These are phyloP conservation scores for Neodon shergylaensis DNA, from an alignment of 2,113 vertebrate species.

Conservation along the genomic window DNA sequence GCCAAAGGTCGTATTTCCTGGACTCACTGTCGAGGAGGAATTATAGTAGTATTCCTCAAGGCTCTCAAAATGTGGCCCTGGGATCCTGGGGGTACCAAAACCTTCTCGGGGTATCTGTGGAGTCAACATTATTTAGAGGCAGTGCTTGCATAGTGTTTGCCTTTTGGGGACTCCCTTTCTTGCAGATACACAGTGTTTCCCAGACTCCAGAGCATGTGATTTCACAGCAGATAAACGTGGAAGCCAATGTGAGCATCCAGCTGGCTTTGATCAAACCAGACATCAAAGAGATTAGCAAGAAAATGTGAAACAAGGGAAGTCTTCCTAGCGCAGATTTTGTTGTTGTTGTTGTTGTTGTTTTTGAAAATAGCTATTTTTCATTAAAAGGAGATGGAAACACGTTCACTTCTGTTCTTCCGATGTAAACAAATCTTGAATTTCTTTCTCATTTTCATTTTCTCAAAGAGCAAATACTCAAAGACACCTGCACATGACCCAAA, in stretches of 20 bases:
- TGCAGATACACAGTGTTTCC: background rate
- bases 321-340: background rate
- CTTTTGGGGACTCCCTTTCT: slow-evolving; percentile 10
- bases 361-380: slow-evolving; percentile 51
- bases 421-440: background rate
- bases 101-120: background rate
- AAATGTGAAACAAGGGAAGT: background rate
- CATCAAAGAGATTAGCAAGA: slow-evolving; percentile 20
- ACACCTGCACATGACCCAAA: background rate
- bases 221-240: background rate
- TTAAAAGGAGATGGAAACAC: slow-evolving; percentile 26
- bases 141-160: background rate
- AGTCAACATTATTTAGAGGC: background rate
- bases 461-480: background rate
- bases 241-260: background rate
- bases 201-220: background rate
- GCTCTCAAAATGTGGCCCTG: background rate
- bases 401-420: background rate
- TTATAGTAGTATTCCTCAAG: no score
- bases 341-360: background rate
- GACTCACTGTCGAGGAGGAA: background rate
- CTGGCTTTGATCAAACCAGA: slow-evolving; percentile 23
- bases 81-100: background rate
- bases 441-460: background rate
- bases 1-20: background rate